Percentiles rank a stretch among this genome's conserved stretches.
Conservation (phyloP, 2,797 vertebrate genomes). For the Esox lucius region DNA sequence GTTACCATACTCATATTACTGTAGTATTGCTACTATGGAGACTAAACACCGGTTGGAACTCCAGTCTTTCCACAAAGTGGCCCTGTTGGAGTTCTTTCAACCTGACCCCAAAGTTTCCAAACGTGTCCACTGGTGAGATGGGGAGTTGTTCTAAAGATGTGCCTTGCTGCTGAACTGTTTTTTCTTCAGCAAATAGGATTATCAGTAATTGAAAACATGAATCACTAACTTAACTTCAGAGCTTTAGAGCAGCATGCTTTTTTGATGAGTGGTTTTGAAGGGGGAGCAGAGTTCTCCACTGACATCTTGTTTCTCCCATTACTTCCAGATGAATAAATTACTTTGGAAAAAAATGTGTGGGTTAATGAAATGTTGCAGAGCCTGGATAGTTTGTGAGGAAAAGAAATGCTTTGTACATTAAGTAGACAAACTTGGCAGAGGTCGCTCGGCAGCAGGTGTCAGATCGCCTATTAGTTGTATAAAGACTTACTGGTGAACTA, state of each 20-base stretch:
- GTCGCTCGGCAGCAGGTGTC: conserved; percentile 2
- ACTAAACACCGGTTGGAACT: conserved; percentile 40
- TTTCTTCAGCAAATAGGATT: neutral
- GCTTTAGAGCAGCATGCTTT: neutral
- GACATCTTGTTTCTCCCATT: neutral
- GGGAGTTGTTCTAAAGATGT: neutral
- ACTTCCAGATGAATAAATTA: neutral
- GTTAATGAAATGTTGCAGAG: neutral
- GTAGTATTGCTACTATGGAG: conserved; percentile 59
- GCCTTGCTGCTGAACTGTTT: neutral
- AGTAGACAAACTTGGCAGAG: neutral
- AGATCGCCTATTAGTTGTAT: neutral
- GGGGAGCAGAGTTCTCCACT: neutral
- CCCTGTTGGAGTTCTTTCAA: conserved; percentile 1
- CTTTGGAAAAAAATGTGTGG: neutral
- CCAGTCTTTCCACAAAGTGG: conserved; percentile 17
- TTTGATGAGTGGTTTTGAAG: conserved; percentile 18
- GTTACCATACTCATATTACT: conserved; percentile 69
- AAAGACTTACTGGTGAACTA: conserved; percentile 2
- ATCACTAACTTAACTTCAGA: conserved; percentile 28
- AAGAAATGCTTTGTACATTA: conserved; percentile 12
- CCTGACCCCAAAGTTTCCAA: neutral
- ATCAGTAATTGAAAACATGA: conserved; percentile 43
- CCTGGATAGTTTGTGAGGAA: neutral
- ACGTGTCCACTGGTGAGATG: neutral